Conservation (phyloP, 2,113 vertebrate genomes). For the Lycaon pictus region DNA sequence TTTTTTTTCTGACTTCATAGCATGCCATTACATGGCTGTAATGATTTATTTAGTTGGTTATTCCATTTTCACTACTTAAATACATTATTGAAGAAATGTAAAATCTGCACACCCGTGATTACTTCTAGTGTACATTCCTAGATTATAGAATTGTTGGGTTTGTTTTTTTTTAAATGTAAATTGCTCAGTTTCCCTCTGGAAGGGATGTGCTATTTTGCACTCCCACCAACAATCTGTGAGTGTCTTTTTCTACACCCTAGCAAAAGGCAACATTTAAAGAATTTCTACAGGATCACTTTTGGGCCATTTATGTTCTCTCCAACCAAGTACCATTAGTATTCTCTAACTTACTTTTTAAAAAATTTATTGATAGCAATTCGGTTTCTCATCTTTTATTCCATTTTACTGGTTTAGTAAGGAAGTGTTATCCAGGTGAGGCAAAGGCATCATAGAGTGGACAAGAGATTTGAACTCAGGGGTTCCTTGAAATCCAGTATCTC, state of each 20-base stretch:
- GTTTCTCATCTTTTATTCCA: constrained; percentile 46
- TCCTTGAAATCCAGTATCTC: constrained; percentile 17
- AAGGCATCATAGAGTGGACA: neutral
- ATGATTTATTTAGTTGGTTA: constrained; percentile 43
- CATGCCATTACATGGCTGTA: neutral
- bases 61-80: constrained; percentile 45
- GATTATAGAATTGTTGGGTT: constrained; percentile 24
- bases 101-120: constrained; percentile 26
- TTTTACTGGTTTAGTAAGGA: constrained; percentile 45
- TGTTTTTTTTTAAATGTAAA: constrained; percentile 3
- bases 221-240: constrained; percentile 42
- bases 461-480: constrained; percentile 35
- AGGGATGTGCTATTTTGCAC: constrained; percentile 31
- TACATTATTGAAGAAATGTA: constrained; percentile 25
- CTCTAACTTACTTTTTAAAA: neutral
- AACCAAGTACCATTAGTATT: neutral
- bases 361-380: constrained; percentile 23
- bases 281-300: constrained; percentile 11
- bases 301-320: constrained; percentile 29
- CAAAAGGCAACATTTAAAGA: constrained; percentile 42
- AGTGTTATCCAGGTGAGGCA: neutral
- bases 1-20: neutral
- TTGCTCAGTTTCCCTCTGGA: constrained; percentile 42
- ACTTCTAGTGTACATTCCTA: constrained; percentile 55
- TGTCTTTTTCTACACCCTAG: constrained; percentile 2